Evolutionary conservation across 2,888 invertebrate genomes (phyloP).

Genomic region (Patella depressa): DNA sequence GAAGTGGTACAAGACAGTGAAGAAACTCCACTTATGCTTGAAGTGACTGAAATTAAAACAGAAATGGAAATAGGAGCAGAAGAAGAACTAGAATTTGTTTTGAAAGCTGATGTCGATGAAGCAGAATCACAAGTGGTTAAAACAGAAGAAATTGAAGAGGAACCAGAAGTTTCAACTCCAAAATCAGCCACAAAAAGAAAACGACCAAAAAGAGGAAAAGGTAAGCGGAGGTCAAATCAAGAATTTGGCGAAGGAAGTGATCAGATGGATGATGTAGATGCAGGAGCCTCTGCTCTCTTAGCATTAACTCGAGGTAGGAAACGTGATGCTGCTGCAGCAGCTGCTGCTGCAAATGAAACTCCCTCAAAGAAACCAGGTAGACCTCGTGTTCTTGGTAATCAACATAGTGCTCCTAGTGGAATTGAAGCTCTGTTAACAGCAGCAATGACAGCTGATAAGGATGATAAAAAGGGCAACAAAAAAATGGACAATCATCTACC

Average conservation of each 20-base stretch:
- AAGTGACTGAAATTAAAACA: not conserved
- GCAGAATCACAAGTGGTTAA: too few relatives aligned
- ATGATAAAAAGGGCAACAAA: not conserved
- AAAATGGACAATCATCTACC: slow-evolving; percentile 4
- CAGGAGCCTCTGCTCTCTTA: not conserved
- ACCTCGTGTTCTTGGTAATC: slow-evolving; percentile 1
- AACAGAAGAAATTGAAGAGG: not conserved
- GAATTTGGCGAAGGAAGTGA: not conserved
- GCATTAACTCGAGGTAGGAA: not conserved
- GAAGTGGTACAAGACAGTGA: not conserved
- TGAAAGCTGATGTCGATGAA: not conserved
- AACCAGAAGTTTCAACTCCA: not conserved
- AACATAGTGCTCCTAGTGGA: slow-evolving; percentile 1
- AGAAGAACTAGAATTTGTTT: slow-evolving; percentile 7
- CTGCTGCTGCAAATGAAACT: not conserved
- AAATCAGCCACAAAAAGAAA: not conserved
- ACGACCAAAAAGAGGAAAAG: not conserved
- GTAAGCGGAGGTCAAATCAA: not conserved
- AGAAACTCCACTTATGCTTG: not conserved
- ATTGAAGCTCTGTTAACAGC: slow-evolving; percentile 9
- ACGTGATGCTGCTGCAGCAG: not conserved
- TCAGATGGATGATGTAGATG: not conserved
- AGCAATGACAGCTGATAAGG: slow-evolving; percentile 6
- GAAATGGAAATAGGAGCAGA: slow-evolving; percentile 5
- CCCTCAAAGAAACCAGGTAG: not conserved